A percentile compares a stretch with the other conserved stretches of the same genome.
Evolutionary conservation across 2,888 invertebrate genomes (phyloP).

Genomic region (Harmothoe impar): DNA sequence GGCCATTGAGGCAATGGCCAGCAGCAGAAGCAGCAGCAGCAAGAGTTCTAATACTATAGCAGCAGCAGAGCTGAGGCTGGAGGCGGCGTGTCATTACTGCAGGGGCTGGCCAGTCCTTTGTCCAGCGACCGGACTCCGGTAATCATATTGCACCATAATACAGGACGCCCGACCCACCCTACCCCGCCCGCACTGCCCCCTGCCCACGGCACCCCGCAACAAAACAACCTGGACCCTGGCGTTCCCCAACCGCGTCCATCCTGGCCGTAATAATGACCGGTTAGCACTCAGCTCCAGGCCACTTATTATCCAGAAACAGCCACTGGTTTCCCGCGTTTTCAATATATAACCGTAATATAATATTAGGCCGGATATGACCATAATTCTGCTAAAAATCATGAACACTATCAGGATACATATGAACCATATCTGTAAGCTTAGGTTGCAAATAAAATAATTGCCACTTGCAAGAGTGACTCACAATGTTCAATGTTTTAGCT

Average conservation of each 20-base stretch:
- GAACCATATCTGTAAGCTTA: background rate
- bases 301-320: background rate
- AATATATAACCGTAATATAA: background rate
- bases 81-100: background rate
- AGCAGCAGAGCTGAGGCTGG: background rate
- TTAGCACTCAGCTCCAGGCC: background rate
- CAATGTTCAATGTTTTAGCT: no score
- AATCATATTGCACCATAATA: slow-evolving; percentile 45
- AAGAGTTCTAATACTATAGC: background rate
- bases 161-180: background rate
- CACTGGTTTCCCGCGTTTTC: background rate
- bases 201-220: slow-evolving; percentile 18
- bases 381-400: no score
- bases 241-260: background rate
- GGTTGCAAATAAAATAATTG: no score
- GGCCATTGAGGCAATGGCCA: background rate
- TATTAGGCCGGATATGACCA: no score
- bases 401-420: no score
- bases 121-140: slow-evolving; percentile 42
- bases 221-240: slow-evolving; percentile 15
- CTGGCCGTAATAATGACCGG: background rate
- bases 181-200: background rate
- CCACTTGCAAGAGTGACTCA: no score
- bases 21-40: background rate
- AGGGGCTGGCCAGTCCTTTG: slow-evolving; percentile 23